Evolutionary conservation across 2,113 vertebrate species (phyloP).

Genomic region (Sinocyclocheilus anshuiensis): DNA sequence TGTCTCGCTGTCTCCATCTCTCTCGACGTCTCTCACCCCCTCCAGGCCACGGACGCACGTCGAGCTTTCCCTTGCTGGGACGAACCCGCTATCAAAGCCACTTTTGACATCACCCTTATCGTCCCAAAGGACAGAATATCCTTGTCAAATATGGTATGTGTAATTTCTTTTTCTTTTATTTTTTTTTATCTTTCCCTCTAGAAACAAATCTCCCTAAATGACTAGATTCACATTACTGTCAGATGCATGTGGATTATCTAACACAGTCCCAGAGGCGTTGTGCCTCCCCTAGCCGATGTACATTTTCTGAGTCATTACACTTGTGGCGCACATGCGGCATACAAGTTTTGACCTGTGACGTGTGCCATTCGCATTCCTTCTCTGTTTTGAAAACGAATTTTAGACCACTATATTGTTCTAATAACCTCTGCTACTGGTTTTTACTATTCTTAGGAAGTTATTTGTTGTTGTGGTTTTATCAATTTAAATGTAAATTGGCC

Average conservation of each 20-base stretch:
- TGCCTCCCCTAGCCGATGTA: constrained; percentile 13
- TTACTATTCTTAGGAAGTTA: neutral
- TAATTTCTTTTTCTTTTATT: constrained; percentile 10
- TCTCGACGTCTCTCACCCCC: neutral
- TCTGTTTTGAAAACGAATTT: neutral
- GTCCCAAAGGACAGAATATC: constrained; percentile 97
- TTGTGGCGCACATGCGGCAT: neutral
- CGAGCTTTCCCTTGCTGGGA: constrained; percentile 99
- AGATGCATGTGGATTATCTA: constrained; percentile 27
- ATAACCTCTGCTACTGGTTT: neutral
- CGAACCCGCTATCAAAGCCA: constrained; percentile 97
- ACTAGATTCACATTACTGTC: constrained; percentile 46
- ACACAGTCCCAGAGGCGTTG: constrained; percentile 33
- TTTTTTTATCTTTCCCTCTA: constrained; percentile 19
- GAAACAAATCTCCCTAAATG: constrained; percentile 29
- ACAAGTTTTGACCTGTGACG: neutral
- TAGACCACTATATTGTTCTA: neutral
- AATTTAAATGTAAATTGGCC: neutral
- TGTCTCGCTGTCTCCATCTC: neutral
- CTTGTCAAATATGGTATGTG: constrained; percentile 97
- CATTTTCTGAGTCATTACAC: neutral
- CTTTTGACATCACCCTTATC: constrained; percentile 94
- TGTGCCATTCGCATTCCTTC: neutral
- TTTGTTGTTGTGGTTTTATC: neutral
- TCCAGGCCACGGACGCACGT: constrained; percentile 94